phyloP scores from a whole-genome alignment of 1,140 invertebrate species.

The Ceratina australensis region DNA sequence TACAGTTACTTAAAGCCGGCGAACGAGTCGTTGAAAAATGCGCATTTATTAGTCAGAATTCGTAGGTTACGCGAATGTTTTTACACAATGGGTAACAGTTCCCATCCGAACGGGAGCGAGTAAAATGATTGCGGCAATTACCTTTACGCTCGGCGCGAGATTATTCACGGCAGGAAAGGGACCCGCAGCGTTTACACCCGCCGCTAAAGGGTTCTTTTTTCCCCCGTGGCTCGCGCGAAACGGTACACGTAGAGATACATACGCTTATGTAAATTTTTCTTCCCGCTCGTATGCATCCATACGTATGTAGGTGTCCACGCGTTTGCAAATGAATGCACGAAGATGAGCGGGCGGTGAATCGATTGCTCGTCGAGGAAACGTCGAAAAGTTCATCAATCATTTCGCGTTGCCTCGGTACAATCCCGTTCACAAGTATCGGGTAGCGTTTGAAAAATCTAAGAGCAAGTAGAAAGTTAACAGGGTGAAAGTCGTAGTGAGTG shows the following conservation, averaged over 20 bases:
- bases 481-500: no score
- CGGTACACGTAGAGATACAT: constrained; percentile 10
- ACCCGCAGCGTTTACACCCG: no score
- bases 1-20: no score
- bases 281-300: constrained; percentile 26
- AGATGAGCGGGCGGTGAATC: constrained; percentile 55
- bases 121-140: no score
- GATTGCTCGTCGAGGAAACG: constrained; percentile 55
- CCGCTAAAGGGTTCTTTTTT: constrained; percentile 4
- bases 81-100: no score
- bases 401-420: constrained; percentile 35
- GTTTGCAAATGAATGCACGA: constrained; percentile 57
- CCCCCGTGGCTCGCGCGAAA: not conserved
- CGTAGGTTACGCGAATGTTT: no score
- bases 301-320: constrained; percentile 14
- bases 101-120: no score
- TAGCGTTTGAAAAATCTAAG: not conserved
- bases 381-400: constrained; percentile 68
- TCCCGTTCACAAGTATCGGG: constrained; percentile 19
- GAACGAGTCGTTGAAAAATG: no score
- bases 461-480: no score
- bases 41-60: no score
- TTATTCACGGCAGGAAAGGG: no score
- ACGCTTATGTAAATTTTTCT: constrained; percentile 32
- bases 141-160: no score